phyloP scores from a whole-genome alignment of 2,888 invertebrate species.

The Callinectes sapidus region DNA sequence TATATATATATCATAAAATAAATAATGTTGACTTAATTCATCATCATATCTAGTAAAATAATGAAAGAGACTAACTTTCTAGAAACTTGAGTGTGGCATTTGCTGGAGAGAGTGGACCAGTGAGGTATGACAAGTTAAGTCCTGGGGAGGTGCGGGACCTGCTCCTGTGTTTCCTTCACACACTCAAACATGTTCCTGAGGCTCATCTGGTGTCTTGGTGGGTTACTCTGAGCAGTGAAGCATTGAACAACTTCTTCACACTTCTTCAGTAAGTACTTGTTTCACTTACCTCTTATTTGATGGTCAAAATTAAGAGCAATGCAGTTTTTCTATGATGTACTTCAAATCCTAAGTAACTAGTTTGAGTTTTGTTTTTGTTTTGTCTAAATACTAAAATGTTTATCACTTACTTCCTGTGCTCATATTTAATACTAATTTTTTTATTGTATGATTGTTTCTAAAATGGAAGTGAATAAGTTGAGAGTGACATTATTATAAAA shows the following conservation, averaged over 20 bases:
- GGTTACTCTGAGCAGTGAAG: conserved; percentile 88
- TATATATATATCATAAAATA: too few relatives aligned
- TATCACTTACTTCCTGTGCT: background rate
- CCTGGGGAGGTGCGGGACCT: conserved; percentile 90
- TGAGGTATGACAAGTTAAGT: conserved; percentile 84
- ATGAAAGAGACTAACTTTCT: background rate
- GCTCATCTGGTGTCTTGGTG: conserved; percentile 93
- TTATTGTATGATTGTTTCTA: background rate
- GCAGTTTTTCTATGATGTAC: background rate
- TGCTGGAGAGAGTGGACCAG: conserved; percentile 72
- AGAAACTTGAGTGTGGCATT: conserved; percentile 73
- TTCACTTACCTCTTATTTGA: conserved; percentile 51
- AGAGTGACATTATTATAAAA: background rate
- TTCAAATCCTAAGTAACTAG: background rate
- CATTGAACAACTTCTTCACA: conserved; percentile 89
- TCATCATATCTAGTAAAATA: background rate
- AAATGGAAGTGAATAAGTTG: background rate
- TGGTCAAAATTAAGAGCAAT: conserved; percentile 27
- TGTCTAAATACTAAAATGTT: background rate
- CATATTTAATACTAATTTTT: background rate
- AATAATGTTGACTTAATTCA: too few relatives aligned
- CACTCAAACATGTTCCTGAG: conserved; percentile 92
- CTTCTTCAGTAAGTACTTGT: conserved; percentile 84
- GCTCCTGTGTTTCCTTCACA: conserved; percentile 91
- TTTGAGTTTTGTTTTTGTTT: background rate